Base-by-base conservation (phyloP, 64 coral and sea anemone species). In the Actinia equina region DNA sequence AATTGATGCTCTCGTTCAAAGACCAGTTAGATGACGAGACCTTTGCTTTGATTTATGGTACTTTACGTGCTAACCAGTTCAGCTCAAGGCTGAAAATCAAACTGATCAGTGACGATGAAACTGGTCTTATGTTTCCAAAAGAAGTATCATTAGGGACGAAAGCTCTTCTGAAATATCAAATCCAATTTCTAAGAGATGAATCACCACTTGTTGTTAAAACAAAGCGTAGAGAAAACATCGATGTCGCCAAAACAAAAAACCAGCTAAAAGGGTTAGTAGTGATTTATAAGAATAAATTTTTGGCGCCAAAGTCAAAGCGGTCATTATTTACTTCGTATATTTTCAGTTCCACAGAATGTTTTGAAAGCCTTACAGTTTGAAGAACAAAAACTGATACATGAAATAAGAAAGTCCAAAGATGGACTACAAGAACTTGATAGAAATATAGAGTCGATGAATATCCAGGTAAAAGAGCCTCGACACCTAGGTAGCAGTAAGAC, bases 61-160 rank as follows among this genome's bases (percentile, higher is more conserved):
- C 60, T 6, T 20, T 63, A 56, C 77, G 54, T 52, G 86, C n/a
- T 27, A 88, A 88, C 55, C 41, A 18, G 6, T 88, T 78, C 37
- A 88, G 37, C 1, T 53, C 43, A 6, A 41, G 44, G 12, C 11
- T 77, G 56, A 88, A 88, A 79, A 25, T 88, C 27, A 88, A 88
- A 70, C 86, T 88, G 16, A 57, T 88, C 22, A 6, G 45, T 22
- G 69, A 88, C 12, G 71, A 88, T 4, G 71, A 77, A 18, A 43
- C 78, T 7, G 74, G 76, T 19, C 49, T 88, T 6, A 88, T 88
- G 71, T 88, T 88, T 23, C 53, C 49, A 25, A 23, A 37, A 37
- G 30, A 43, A 77, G n/a, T 88, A 44, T 26, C 71, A 25, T 57
- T 88, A 6, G 86, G 67, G 10, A 45, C 86, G 2, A 88, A 88